Percentiles rank a stretch among this genome's conserved stretches.
Evolutionary conservation across 2,113 vertebrate genomes (phyloP).

Genomic region (Neomonachus schauinslandi): DNA sequence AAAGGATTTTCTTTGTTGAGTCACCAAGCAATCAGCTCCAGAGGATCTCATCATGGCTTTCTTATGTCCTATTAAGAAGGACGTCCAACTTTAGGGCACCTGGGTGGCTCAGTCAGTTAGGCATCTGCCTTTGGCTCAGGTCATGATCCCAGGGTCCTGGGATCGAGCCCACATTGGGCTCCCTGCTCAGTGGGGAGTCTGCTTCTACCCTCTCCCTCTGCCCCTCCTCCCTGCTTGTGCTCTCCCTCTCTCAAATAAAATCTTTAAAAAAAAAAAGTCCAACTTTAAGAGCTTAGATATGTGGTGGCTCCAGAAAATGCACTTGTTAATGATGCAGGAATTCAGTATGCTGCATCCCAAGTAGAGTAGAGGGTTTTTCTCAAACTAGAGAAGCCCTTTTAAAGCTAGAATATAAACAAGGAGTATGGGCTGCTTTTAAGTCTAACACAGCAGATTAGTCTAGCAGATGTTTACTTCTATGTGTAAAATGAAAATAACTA

Average conservation of each 20-base stretch:
- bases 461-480: constrained; percentile 11
- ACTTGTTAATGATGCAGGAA: constrained; percentile 33
- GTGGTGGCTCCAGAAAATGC: neutral
- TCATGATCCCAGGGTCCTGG: neutral
- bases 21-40: constrained; percentile 5
- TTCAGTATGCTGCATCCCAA: neutral
- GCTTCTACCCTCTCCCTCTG: neutral
- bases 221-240: neutral
- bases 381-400: neutral
- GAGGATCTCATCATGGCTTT: neutral
- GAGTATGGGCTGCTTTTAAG: neutral
- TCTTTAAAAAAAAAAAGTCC: neutral
- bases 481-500: constrained; percentile 15
- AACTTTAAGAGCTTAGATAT: neutral
- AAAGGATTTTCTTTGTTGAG: constrained; percentile 23
- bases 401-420: neutral
- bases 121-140: neutral
- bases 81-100: neutral
- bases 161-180: neutral
- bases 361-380: constrained; percentile 22
- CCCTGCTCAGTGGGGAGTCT: neutral
- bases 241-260: neutral
- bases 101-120: neutral
- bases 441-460: neutral
- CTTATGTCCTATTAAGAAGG: neutral